These are phyloP conservation scores for Gambusia yucatana DNA, from an alignment of 2,797 vertebrate genomes.

Conservation along the genomic window DNA sequence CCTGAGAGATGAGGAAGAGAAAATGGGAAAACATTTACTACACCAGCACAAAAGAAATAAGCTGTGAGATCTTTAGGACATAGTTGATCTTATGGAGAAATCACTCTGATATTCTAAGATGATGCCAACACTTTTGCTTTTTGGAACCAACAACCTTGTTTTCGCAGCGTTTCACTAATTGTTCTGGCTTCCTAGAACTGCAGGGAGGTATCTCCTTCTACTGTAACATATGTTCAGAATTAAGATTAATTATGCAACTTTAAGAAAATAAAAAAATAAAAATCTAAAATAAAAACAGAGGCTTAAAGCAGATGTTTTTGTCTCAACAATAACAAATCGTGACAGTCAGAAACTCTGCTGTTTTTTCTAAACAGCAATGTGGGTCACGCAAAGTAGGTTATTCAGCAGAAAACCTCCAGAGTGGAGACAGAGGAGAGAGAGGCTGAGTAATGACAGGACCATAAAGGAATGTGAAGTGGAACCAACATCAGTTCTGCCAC, in stretches of 20 bases:
- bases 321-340: slow-evolving; percentile 43
- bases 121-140: slow-evolving; percentile 35
- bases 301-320: slow-evolving; percentile 27
- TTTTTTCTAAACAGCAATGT: slow-evolving; percentile 65
- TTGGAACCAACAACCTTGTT: slow-evolving; percentile 19
- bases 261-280: not conserved
- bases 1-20: slow-evolving; percentile 75
- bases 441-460: slow-evolving; percentile 68
- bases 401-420: slow-evolving; percentile 71
- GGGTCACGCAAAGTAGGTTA: slow-evolving; percentile 75
- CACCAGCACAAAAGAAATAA: not conserved
- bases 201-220: slow-evolving; percentile 1
- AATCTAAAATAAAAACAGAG: slow-evolving; percentile 25
- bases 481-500: slow-evolving; percentile 48
- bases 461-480: slow-evolving; percentile 64
- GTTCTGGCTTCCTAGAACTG: slow-evolving; percentile 14
- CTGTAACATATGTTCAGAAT: slow-evolving; percentile 3
- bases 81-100: too few relatives aligned
- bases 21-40: slow-evolving; percentile 37
- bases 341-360: slow-evolving; percentile 44
- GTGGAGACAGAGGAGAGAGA: slow-evolving; percentile 53
- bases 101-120: slow-evolving; percentile 2
- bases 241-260: slow-evolving; percentile 5
- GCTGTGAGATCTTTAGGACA: slow-evolving; percentile 6
- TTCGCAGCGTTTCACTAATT: slow-evolving; percentile 29